Evolutionary conservation across 2,113 vertebrate genomes (phyloP), one percentile per base, ranked within the genome.

Genomic region (Eulemur rufifrons): DNA sequence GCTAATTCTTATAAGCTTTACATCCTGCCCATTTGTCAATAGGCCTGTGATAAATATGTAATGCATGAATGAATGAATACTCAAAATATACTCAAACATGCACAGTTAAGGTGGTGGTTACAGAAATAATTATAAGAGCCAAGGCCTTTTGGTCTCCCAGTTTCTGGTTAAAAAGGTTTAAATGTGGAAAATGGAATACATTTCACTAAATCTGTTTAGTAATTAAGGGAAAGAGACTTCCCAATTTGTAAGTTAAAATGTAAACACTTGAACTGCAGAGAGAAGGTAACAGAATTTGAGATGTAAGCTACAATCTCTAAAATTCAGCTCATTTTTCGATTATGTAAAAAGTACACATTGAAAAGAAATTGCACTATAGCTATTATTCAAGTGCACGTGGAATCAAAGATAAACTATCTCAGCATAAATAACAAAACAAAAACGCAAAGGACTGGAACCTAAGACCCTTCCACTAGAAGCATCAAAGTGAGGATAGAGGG

Each of bases 201-300:
- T 82, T 86, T 82, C 25, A 74, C 25, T 21, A 81, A 90, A 34
- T 68, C 20, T 91, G 34, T 77, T 59, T 68, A 59, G 59, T 71
- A 89, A 81, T 50, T 66, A 54, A 82, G 15, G n/a, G 21, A 86
- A 81, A 82, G 27, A 86, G 50, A 71, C 14, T 63, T 73, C 27
- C 91, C 34, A 20, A 29, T 86, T 83, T 85, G 23, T 90, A 91
- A 81, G 42, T 86, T 77, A 94, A 94, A 82, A 95, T 42, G 50
- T 68, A 83, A 83, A 64, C 59, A 59, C 77, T 91, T 80, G 11
- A 85, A 34, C 39, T 93, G 12, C 61, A 68, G 39, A 84, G 29
- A 6, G 18, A 47, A 84, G 21, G 18, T 54, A 78, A 77, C 12
- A 73, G 61, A 76, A 84, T 54, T 54, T 86, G 64, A 80, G 52